phyloP scores from a whole-genome alignment of 64 coral and sea anemone species.

The Astreopora myriophthalma region DNA sequence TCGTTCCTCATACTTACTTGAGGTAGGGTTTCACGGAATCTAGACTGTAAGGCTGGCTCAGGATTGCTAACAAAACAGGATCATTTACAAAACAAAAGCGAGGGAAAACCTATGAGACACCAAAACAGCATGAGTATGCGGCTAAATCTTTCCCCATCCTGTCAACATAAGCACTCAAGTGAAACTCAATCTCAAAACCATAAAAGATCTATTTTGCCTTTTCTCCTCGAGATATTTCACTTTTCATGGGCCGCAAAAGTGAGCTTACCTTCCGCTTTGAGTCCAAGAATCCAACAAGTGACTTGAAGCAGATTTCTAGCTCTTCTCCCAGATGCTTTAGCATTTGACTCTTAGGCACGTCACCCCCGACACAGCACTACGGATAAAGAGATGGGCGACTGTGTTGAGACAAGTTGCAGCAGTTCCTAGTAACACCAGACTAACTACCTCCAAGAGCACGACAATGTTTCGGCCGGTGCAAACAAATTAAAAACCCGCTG shows the following conservation, averaged over 20 bases:
- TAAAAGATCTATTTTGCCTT: too few species aligned
- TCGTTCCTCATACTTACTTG: conserved; percentile 47
- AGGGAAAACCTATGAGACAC: conserved; percentile 74
- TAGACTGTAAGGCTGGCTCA: conserved; percentile 89
- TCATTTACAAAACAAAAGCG: conserved; percentile 98
- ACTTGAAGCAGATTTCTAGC: conserved; percentile 98
- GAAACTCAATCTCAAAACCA: too few species aligned
- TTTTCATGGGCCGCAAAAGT: too few species aligned
- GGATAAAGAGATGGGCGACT: neutral
- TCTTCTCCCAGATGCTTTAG: conserved; percentile 92
- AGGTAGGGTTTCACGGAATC: conserved; percentile 94
- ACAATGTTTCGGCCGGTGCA: too few species aligned
- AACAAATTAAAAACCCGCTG: too few species aligned
- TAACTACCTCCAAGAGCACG: neutral
- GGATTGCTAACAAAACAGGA: conserved; percentile 82
- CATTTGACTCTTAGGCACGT: conserved; percentile 97
- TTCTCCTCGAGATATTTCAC: too few species aligned
- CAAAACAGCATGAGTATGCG: neutral
- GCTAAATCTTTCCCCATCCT: neutral
- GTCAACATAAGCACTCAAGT: too few species aligned
- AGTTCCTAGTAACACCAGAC: neutral
- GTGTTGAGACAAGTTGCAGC: neutral
- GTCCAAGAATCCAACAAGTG: conserved; percentile 88
- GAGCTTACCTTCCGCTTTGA: conserved; percentile 90
- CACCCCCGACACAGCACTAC: conserved; percentile 98